Evolutionary conservation across 2,888 invertebrate genomes (phyloP).

Genomic region (Oligia latruncula): DNA sequence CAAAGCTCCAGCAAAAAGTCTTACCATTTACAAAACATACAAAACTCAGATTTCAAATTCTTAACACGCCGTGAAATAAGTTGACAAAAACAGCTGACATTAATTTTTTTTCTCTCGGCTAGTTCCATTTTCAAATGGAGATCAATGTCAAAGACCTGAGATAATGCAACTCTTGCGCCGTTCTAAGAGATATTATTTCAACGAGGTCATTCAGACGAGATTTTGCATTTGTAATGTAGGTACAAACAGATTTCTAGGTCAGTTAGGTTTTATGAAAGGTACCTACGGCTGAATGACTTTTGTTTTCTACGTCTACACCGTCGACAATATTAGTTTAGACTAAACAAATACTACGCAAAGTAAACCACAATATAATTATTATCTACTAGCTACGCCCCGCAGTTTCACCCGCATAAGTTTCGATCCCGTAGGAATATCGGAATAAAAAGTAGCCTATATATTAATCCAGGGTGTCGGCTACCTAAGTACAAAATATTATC

Average conservation of each 20-base stretch:
- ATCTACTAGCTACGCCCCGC: no score
- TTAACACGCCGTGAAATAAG: slow-evolving; percentile 49
- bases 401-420: no score
- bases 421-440: no score
- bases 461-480: no score
- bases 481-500: no score
- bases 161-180: slow-evolving; percentile 45
- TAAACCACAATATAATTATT: background rate
- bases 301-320: background rate
- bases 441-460: no score
- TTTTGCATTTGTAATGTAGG: slow-evolving; percentile 23
- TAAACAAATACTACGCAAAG: no score
- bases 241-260: slow-evolving; percentile 21
- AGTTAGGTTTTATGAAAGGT: slow-evolving; percentile 28
- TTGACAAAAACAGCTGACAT: slow-evolving; percentile 46
- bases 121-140: slow-evolving; percentile 52
- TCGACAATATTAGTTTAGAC: background rate
- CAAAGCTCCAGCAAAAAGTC: background rate
- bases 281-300: background rate
- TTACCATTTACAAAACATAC: background rate
- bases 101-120: slow-evolving; percentile 30
- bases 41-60: slow-evolving; percentile 33
- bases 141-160: slow-evolving; percentile 63
- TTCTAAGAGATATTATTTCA: slow-evolving; percentile 41
- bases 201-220: slow-evolving; percentile 49